Evolutionary conservation across 2,113 vertebrate genomes (phyloP).

Genomic region (Paralichthys olivaceus): DNA sequence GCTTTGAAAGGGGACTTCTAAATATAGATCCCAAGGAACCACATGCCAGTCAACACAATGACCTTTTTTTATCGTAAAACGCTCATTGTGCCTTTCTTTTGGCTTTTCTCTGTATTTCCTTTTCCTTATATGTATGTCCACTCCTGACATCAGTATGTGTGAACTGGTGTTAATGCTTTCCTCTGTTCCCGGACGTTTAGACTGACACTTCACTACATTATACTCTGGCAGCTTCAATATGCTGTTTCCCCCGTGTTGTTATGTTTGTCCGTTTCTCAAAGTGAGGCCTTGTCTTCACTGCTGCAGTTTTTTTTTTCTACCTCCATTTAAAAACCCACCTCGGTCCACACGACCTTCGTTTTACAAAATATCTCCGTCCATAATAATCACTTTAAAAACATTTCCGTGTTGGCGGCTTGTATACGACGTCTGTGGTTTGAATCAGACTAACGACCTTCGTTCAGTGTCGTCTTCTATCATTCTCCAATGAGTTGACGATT

Average conservation of each 20-base stretch:
- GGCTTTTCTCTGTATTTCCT: not conserved
- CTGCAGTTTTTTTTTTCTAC: too few species aligned
- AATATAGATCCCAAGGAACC: slow-evolving; percentile 46
- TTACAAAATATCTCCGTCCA: too few species aligned
- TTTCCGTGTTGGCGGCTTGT: not conserved
- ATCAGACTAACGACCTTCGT: slow-evolving; percentile 39
- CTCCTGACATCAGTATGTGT: slow-evolving; percentile 22
- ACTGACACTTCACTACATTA: slow-evolving; percentile 41
- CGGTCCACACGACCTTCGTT: too few species aligned
- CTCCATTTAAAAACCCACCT: too few species aligned
- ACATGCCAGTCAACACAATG: slow-evolving; percentile 29
- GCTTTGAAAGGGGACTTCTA: slow-evolving; percentile 48
- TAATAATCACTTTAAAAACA: too few species aligned
- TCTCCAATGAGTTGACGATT: not conserved
- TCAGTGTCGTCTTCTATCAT: not conserved
- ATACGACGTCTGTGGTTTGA: slow-evolving; percentile 4
- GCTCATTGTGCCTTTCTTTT: slow-evolving; percentile 10
- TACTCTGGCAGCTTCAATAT: slow-evolving; percentile 41
- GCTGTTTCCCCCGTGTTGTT: slow-evolving; percentile 20
- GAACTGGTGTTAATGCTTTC: slow-evolving; percentile 26
- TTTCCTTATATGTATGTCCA: slow-evolving; percentile 5
- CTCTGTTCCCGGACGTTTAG: slow-evolving; percentile 43
- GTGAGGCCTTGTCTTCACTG: not conserved
- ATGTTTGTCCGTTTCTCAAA: slow-evolving; percentile 42
- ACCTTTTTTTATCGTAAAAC: slow-evolving; percentile 47